phyloP scores from a whole-genome alignment of 30 jellyfish, hydroid and myxozoan species.

The Chrysaora quinquecirrha region DNA sequence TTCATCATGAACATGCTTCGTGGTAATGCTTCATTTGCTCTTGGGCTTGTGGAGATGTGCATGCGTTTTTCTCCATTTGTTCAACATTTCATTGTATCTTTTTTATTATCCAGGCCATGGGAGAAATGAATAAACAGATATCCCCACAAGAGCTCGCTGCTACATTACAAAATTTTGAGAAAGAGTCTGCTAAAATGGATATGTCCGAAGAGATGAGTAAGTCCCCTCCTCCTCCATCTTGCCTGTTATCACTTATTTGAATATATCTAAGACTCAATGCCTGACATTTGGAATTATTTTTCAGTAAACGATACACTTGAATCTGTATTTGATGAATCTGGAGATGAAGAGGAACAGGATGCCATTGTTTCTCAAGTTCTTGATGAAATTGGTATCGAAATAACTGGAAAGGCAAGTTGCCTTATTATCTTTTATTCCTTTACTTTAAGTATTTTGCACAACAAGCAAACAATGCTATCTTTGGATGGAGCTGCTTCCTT shows the following conservation, averaged over 20 bases:
- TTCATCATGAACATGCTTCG: too few species aligned
- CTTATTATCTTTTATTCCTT: too few species aligned
- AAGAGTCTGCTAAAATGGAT: slow-evolving; percentile 93
- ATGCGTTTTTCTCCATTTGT: too few species aligned
- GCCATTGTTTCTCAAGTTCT: slow-evolving; percentile 95
- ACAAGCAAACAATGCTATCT: too few species aligned
- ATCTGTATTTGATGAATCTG: slow-evolving; percentile 87
- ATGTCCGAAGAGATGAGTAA: slow-evolving; percentile 97
- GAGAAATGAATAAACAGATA: slow-evolving; percentile 91
- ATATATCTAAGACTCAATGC: neutral
- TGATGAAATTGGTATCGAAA: slow-evolving; percentile 98
- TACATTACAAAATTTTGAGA: slow-evolving; percentile 90
- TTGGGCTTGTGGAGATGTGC: too few species aligned
- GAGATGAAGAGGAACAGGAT: slow-evolving; percentile 98
- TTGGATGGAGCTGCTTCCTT: too few species aligned
- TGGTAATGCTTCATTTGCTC: too few species aligned
- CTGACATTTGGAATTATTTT: neutral
- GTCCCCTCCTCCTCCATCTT: neutral
- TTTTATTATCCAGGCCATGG: slow-evolving; percentile 79
- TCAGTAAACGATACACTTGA: slow-evolving; percentile 87
- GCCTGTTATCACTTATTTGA: slow-evolving; percentile 1
- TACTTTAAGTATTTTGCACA: too few species aligned
- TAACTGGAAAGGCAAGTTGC: slow-evolving; percentile 88
- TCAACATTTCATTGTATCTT: neutral
- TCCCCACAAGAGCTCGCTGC: slow-evolving; percentile 81